phyloP scores from a whole-genome alignment of 2,888 invertebrate species.

The Altica lythri region DNA sequence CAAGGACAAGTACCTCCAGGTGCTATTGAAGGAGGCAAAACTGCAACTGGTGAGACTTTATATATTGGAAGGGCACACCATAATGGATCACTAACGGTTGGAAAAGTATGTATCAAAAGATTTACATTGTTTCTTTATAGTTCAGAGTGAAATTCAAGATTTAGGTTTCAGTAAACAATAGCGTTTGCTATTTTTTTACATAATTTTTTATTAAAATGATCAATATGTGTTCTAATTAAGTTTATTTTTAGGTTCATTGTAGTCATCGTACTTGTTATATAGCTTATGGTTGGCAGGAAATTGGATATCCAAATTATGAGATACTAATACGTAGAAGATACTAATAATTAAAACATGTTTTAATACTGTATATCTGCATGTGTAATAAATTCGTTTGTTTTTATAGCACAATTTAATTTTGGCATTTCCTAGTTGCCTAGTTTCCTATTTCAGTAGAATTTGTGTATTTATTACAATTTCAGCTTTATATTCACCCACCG shows the following conservation, averaged over 20 bases:
- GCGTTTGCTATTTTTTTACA: no score
- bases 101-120: conserved; percentile 56
- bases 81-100: conserved; percentile 62
- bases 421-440: no score
- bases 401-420: no score
- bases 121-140: background rate
- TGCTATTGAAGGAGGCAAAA: conserved; percentile 61
- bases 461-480: no score
- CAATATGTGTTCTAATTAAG: background rate
- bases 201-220: no score
- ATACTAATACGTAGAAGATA: conserved; percentile 21
- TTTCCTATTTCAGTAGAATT: no score
- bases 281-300: conserved; percentile 38
- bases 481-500: no score
- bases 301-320: conserved; percentile 35
- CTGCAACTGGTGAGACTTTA: conserved; percentile 60
- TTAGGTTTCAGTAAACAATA: no score
- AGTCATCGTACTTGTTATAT: conserved; percentile 40
- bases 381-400: no score
- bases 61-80: conserved; percentile 62
- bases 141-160: background rate
- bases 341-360: background rate
- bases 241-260: conserved; percentile 38
- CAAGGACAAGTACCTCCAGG: conserved; percentile 60
- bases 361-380: no score